Percentiles rank a stretch among this genome's conserved stretches.
phyloP scores from a whole-genome alignment of 1,140 invertebrate genomes.

The Cyphomyrmex costatus region DNA sequence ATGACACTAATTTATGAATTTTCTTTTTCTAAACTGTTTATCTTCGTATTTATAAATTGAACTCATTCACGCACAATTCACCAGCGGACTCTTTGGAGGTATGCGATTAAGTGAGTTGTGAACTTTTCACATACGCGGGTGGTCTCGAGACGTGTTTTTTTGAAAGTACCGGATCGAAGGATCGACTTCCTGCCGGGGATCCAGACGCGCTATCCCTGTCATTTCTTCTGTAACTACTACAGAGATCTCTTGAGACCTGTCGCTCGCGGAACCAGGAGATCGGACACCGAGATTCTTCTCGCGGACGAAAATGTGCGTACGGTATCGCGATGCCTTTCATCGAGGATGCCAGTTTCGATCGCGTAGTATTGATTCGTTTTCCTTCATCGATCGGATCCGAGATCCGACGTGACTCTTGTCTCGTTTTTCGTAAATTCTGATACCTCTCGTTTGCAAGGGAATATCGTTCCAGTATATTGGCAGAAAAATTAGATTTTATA shows the following conservation, averaged over 20 bases:
- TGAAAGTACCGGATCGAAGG: conserved; percentile 50
- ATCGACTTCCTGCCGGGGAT: conserved; percentile 60
- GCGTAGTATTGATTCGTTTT: conserved; percentile 19
- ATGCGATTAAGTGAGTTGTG: conserved; percentile 48
- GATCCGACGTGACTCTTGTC: neutral
- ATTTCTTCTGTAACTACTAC: conserved; percentile 37
- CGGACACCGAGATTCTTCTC: conserved; percentile 48
- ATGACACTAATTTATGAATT: neutral
- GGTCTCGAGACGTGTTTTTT: conserved; percentile 70
- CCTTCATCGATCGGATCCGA: conserved; percentile 20
- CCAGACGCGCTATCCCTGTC: conserved; percentile 34
- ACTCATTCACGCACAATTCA: neutral
- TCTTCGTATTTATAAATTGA: neutral
- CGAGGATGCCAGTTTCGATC: conserved; percentile 45
- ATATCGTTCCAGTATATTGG: neutral
- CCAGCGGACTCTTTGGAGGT: conserved; percentile 6
- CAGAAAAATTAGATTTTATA: neutral
- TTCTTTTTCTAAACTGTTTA: neutral
- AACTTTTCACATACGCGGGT: conserved; percentile 77
- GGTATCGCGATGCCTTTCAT: conserved; percentile 65
- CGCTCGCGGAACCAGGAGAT: conserved; percentile 52
- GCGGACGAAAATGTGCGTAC: conserved; percentile 68
- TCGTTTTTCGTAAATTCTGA: neutral
- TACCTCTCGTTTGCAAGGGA: neutral
- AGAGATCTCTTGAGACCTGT: conserved; percentile 43